Percentiles rank a stretch among this genome's conserved stretches.
phyloP scores from a whole-genome alignment of 2,113 vertebrate genomes.

The Thamnophis sirtalis region DNA sequence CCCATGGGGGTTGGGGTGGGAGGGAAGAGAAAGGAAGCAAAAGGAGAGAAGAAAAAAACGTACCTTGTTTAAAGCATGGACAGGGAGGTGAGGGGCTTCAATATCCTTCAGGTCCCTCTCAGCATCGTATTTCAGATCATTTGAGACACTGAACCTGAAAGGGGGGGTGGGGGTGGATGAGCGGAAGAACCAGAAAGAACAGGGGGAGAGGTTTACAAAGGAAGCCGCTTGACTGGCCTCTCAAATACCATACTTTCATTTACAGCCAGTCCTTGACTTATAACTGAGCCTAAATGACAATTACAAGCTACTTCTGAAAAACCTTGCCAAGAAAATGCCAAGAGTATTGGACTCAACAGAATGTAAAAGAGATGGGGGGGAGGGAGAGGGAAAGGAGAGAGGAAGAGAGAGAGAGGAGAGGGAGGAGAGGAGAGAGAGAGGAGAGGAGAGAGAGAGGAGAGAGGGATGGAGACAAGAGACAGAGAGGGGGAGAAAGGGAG shows the following conservation, averaged over 20 bases:
- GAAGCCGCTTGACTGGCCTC: not conserved
- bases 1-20: not conserved
- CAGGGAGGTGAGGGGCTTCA: constrained; percentile 81
- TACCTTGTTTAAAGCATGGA: constrained; percentile 98
- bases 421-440: too few species aligned
- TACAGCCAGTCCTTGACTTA: not conserved
- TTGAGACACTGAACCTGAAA: constrained; percentile 96
- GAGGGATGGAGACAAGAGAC: too few species aligned
- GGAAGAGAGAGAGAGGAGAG: too few species aligned
- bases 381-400: too few species aligned
- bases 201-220: not conserved
- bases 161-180: not conserved
- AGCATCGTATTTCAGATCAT: constrained; percentile 95
- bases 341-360: too few species aligned
- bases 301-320: too few species aligned
- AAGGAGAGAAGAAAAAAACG: not conserved
- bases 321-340: too few species aligned
- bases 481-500: too few species aligned
- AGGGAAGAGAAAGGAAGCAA: too few species aligned
- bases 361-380: too few species aligned
- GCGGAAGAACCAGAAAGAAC: not conserved
- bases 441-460: too few species aligned
- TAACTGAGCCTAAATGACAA: not conserved
- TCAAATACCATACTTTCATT: not conserved
- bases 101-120: constrained; percentile 97